phyloP scores from a whole-genome alignment of 1,140 invertebrate genomes.

The Zaprionus ornatus region DNA sequence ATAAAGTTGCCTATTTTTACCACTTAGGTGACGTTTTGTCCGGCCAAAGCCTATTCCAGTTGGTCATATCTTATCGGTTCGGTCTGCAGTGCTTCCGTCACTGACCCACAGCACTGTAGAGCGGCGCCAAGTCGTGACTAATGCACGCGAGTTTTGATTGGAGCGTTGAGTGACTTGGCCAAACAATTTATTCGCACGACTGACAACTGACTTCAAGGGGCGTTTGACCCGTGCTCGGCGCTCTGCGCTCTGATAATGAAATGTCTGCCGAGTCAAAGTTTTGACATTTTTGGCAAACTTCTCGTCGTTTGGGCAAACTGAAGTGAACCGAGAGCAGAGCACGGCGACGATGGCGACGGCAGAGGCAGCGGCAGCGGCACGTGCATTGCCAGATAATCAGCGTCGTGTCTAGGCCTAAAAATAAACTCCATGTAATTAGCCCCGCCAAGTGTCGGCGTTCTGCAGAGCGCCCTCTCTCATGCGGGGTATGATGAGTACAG shows the following conservation, averaged over 20 bases:
- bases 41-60: neutral
- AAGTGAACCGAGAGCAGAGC: constrained; percentile 11
- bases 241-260: constrained; percentile 65
- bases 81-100: constrained; percentile 1
- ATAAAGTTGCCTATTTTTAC: neutral
- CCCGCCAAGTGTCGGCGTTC: constrained; percentile 54
- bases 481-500: neutral
- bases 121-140: constrained; percentile 1
- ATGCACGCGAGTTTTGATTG: neutral
- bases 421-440: constrained; percentile 81
- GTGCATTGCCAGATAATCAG: constrained; percentile 77
- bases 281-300: constrained; percentile 69
- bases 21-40: neutral
- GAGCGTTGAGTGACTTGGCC: neutral
- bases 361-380: constrained; percentile 42
- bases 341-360: neutral
- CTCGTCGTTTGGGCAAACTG: constrained; percentile 50
- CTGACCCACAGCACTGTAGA: constrained; percentile 8
- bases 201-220: constrained; percentile 12
- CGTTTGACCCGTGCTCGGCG: constrained; percentile 15
- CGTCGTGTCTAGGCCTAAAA: constrained; percentile 76
- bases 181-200: constrained; percentile 12
- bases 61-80: constrained; percentile 11
- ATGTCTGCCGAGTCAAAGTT: constrained; percentile 46
- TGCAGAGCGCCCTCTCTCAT: neutral